These are phyloP conservation scores for Aegotheles bennettii DNA, from an alignment of 2,113 vertebrate genomes.

Conservation along the genomic window DNA sequence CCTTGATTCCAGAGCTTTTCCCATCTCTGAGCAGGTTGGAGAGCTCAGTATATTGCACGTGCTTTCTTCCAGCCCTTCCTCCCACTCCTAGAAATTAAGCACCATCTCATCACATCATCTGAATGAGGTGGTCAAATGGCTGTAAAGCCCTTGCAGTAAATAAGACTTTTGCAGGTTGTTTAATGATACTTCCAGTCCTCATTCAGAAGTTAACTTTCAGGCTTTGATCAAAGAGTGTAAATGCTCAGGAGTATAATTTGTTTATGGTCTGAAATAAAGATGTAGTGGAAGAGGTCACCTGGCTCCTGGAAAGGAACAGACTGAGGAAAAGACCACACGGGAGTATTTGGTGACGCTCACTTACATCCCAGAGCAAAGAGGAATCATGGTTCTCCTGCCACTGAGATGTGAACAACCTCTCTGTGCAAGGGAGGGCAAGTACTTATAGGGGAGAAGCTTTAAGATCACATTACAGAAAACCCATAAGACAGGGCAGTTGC, in stretches of 20 bases:
- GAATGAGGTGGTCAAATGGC: neutral
- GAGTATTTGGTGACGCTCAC: neutral
- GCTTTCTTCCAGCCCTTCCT: neutral
- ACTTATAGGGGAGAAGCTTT: neutral
- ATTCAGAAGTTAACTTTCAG: neutral
- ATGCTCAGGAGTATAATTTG: neutral
- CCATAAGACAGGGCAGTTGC: fast-evolving
- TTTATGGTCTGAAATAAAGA: neutral
- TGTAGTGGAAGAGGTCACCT: neutral
- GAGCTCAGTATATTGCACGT: neutral
- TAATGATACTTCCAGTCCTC: neutral
- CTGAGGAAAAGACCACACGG: neutral
- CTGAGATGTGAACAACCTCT: neutral
- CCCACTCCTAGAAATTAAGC: neutral
- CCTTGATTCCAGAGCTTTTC: neutral
- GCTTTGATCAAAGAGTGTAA: neutral
- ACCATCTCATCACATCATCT: neutral
- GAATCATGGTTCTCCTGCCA: neutral
- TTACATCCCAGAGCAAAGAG: neutral
- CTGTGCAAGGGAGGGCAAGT: neutral
- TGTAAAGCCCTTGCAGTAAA: neutral
- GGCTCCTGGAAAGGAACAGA: neutral
- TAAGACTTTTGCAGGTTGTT: neutral
- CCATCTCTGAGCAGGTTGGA: neutral
- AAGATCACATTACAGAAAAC: neutral